Evolutionary conservation across 2,797 vertebrate species (phyloP).

Genomic region (Poecilia gillii): DNA sequence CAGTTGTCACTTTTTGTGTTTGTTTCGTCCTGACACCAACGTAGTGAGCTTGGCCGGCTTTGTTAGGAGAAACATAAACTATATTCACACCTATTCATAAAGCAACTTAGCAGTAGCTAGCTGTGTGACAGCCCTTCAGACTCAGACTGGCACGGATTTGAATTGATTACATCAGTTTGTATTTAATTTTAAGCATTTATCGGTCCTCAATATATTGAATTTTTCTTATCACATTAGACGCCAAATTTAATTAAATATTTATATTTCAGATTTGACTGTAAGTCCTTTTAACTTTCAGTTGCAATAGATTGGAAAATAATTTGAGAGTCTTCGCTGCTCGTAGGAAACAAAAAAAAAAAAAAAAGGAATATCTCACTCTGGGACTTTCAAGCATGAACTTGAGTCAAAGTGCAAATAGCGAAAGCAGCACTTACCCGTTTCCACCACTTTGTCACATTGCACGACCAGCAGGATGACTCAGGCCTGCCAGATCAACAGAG

Average conservation of each 20-base stretch:
- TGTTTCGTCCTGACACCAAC: slow-evolving; percentile 25
- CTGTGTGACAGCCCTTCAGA: neutral
- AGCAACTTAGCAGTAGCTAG: neutral
- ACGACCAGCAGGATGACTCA: neutral
- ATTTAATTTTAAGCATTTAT: neutral
- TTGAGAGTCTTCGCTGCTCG: neutral
- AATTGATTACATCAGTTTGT: too few relatives aligned
- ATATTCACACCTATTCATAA: neutral
- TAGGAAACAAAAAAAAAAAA: neutral
- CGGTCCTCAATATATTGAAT: neutral
- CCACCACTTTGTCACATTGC: neutral
- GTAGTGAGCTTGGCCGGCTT: neutral
- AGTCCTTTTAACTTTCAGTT: neutral
- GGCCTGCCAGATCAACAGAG: neutral
- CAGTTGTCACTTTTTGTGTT: slow-evolving; percentile 32
- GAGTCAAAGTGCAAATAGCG: neutral
- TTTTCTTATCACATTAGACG: neutral
- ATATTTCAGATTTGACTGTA: neutral
- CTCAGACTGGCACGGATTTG: too few relatives aligned
- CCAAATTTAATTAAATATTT: neutral
- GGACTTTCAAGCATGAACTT: neutral
- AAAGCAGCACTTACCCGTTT: neutral
- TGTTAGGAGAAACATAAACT: neutral
- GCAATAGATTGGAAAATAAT: neutral
- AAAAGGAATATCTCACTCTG: neutral